phyloP scores from a whole-genome alignment of 2,113 vertebrate species.

The Mustela nigripes region DNA sequence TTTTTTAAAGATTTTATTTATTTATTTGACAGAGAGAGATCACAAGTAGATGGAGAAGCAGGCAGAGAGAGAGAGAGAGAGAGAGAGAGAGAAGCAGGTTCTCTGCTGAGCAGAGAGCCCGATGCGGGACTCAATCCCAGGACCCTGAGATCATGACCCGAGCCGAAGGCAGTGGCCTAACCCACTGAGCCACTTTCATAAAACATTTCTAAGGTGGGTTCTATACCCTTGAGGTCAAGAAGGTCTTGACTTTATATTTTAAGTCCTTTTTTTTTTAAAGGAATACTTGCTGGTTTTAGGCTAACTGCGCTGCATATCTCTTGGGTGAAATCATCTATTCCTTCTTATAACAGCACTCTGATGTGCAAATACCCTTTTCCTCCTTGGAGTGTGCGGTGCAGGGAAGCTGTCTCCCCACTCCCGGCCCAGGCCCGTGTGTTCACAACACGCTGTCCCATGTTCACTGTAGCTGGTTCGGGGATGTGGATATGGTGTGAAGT shows the following conservation, averaged over 20 bases:
- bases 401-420: too few relatives aligned
- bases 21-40: too few relatives aligned
- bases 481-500: too few relatives aligned
- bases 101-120: too few relatives aligned
- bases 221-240: background rate
- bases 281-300: background rate
- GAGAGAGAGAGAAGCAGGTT: too few relatives aligned
- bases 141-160: too few relatives aligned
- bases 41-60: too few relatives aligned
- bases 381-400: background rate
- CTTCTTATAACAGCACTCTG: background rate
- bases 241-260: background rate
- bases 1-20: too few relatives aligned
- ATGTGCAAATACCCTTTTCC: background rate
- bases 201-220: background rate
- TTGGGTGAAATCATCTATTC: background rate
- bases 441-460: background rate
- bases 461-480: background rate
- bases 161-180: too few relatives aligned
- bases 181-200: background rate
- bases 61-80: too few relatives aligned
- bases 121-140: too few relatives aligned
- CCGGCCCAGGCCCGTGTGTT: background rate
- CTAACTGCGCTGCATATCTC: background rate
- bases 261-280: background rate